Evolutionary conservation across 2,113 vertebrate genomes (phyloP).

Genomic region (Loxodonta africana): DNA sequence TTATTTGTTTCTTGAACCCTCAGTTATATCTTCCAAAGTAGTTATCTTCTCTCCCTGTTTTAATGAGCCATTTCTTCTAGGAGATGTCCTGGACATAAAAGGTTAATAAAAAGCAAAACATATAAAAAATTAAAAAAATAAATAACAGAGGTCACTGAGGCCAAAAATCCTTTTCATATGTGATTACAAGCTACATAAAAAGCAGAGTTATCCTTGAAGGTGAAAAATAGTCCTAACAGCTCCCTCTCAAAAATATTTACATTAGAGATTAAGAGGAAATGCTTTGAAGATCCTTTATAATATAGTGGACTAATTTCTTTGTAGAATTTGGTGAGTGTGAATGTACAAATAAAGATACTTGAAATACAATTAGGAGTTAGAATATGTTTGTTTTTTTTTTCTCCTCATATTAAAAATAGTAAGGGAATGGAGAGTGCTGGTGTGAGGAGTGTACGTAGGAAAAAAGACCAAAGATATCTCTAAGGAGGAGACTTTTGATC

Average conservation of each 20-base stretch:
- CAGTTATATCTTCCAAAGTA: background rate
- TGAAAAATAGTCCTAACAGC: background rate
- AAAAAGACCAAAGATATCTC: background rate
- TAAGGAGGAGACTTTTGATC: background rate
- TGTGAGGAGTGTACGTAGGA: background rate
- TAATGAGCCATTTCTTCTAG: conserved; percentile 41
- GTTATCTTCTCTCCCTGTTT: conserved; percentile 59
- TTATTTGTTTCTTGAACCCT: background rate
- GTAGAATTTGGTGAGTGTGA: background rate
- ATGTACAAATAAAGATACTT: background rate
- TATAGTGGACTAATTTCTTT: background rate
- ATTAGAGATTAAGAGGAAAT: background rate
- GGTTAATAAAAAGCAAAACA: background rate
- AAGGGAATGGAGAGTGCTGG: background rate
- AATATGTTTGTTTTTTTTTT: background rate
- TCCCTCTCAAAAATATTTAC: background rate
- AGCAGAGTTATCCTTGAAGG: background rate
- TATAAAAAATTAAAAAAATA: background rate
- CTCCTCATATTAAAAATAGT: background rate
- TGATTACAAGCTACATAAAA: background rate
- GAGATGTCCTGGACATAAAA: conserved; percentile 40
- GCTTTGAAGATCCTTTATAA: background rate
- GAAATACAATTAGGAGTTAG: background rate
- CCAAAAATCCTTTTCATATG: background rate
- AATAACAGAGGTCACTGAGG: background rate